Conservation (phyloP, 2,113 vertebrate species). For the Nicator chloris region DNA sequence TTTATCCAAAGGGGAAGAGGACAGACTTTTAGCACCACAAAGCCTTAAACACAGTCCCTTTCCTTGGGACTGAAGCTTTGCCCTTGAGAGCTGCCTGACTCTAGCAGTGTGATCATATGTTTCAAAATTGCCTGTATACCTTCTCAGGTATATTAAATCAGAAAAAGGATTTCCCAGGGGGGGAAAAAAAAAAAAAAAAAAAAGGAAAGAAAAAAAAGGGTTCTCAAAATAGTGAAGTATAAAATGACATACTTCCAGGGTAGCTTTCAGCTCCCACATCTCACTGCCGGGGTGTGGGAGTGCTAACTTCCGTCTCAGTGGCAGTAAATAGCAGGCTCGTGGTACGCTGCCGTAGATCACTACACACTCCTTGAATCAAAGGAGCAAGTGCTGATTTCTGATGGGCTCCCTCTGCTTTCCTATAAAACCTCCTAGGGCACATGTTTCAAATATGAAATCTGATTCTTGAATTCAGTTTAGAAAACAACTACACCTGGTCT, state of each 20-base stretch:
- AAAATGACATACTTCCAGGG: conserved; percentile 21
- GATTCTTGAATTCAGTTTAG: neutral
- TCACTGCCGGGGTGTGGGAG: conserved; percentile 24
- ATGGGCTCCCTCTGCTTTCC: neutral
- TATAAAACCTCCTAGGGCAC: neutral
- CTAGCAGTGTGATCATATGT: neutral
- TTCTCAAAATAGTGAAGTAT: neutral
- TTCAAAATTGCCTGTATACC: neutral
- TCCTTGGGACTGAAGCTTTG: neutral
- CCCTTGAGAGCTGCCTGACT: neutral
- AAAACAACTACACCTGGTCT: neutral
- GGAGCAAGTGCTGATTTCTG: neutral
- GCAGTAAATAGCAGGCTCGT: conserved; percentile 27
- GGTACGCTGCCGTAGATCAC: neutral
- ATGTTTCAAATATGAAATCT: neutral
- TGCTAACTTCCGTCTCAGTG: conserved; percentile 7
- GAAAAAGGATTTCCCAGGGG: neutral
- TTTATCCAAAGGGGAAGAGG: neutral
- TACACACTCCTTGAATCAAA: neutral
- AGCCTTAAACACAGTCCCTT: conserved; percentile 25
- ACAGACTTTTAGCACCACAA: neutral
- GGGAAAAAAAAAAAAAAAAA: neutral
- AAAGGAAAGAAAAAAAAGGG: fast-evolving
- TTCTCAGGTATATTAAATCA: neutral
- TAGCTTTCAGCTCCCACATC: conserved; percentile 46